Conservation (phyloP, 2,797 vertebrate genomes). For the Coccyzus lansbergi region DNA sequence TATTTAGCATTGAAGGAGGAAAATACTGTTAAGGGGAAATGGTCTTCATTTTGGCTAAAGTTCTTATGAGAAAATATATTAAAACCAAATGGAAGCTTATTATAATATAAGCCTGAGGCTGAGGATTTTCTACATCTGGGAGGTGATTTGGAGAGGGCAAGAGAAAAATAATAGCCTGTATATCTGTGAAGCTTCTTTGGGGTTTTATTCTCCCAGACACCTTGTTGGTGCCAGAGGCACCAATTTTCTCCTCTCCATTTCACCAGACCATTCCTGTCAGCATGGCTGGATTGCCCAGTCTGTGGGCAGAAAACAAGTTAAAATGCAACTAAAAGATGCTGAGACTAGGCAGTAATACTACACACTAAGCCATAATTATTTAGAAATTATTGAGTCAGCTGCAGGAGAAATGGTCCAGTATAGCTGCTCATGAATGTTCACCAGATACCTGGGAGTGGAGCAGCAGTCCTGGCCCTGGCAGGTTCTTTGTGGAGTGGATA, state of each 20-base stretch:
- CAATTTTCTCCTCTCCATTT: not conserved
- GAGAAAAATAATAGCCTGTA: not conserved
- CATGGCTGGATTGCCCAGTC: not conserved
- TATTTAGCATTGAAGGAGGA: not conserved
- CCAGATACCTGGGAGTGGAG: not conserved
- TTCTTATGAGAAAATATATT: not conserved
- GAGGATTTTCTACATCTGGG: not conserved
- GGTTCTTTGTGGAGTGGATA: rapidly evolving
- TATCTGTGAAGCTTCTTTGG: not conserved
- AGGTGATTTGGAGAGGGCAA: not conserved
- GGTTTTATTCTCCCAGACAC: not conserved
- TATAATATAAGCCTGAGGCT: not conserved
- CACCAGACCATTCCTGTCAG: not conserved
- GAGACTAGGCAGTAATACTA: not conserved
- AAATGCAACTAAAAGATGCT: not conserved
- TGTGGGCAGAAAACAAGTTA: not conserved
- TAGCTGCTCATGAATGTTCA: not conserved
- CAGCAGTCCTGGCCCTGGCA: not conserved
- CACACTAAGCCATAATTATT: not conserved
- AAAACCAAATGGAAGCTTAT: not conserved
- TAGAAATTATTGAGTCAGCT: not conserved
- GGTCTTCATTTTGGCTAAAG: not conserved
- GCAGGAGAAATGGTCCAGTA: rapidly evolving
- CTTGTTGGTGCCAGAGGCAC: not conserved
- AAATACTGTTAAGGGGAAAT: not conserved